Conservation (phyloP, 2,113 vertebrate genomes). For the Limnothrissa miodon region DNA sequence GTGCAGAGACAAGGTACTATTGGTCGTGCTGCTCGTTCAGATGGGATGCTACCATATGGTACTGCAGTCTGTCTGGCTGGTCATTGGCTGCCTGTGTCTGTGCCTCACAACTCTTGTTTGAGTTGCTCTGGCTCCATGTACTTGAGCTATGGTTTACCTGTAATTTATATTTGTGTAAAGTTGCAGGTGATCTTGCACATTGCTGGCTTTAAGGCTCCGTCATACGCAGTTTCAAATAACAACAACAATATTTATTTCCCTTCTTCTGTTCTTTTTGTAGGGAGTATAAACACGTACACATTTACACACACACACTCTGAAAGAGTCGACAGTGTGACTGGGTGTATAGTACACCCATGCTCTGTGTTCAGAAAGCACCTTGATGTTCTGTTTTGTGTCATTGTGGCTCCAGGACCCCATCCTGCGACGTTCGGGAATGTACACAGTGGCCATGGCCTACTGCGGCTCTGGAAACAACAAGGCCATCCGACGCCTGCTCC, state of each 20-base stretch:
- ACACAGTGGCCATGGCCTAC: slow-evolving; percentile 98
- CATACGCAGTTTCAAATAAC: neutral
- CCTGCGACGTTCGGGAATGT: slow-evolving; percentile 96
- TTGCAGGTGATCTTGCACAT: neutral
- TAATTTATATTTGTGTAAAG: neutral
- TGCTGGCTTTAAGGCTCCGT: neutral
- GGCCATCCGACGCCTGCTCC: slow-evolving; percentile 93
- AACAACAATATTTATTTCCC: neutral
- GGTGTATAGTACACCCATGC: neutral
- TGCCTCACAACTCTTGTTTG: neutral
- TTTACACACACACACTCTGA: neutral
- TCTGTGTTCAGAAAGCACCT: neutral
- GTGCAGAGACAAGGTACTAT: slow-evolving; percentile 91
- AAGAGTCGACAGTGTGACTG: neutral
- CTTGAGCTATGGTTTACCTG: neutral
- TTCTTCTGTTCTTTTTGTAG: neutral
- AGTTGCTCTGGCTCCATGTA: neutral
- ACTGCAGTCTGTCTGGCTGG: neutral
- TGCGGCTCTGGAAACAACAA: slow-evolving; percentile 99
- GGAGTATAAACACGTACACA: neutral
- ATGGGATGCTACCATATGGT: neutral
- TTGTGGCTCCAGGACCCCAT: slow-evolving; percentile 85
- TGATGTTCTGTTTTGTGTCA: slow-evolving; percentile 60
- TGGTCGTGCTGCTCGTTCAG: neutral
- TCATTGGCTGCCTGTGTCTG: neutral